Base-by-base conservation (phyloP, 2,113 vertebrate species). In the Pterocles gutturalis region DNA sequence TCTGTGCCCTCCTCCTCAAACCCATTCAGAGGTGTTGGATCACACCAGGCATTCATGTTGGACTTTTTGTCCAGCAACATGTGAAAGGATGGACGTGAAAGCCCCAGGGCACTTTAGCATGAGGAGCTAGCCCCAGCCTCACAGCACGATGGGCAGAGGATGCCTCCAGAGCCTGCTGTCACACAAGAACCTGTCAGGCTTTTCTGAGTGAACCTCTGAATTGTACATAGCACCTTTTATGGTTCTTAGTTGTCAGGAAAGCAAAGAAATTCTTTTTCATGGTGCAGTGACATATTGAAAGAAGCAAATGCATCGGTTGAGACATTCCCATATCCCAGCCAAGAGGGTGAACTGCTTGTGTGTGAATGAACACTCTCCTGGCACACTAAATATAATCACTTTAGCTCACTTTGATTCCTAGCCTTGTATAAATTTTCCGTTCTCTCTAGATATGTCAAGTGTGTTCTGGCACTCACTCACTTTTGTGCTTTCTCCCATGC, bases 371-470 rank as follows among this genome's bases (percentile, higher is more conserved):
- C 11, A 36, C 6, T 10, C 2, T 55, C 28, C 22, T 78, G 55
- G 33, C 5, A 31, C 45, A 11, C 19, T 54, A 58, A 46, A 11
- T 41, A 55, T 69, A 41, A 92, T n/a, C 60, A 46, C 83, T 84
- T 65, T 28, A 49, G 10, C 33, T 83, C 79, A n/a, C 46, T 95
- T 55, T 69, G 34, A 75, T 90, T 97, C 70, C 65, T 49, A 55
- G 57, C 82, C 81, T 77, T 8, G 1, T 33, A 82, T 80, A 95
- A 94, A 69, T 38, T 90, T 85, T 34, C 29, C 53, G 25, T 76
- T 90, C 65, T 88, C 69, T 96, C 34, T 83, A 85, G 87, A 54
- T 83, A 71, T 79, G 69, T 89, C 57, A 87, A 82, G 45, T 7
- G 1, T 75, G n/a, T 92, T 87, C 78, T 77, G 33, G 33, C 53